Conservation (phyloP, 2,113 vertebrate genomes). For the Noctilio leporinus region DNA sequence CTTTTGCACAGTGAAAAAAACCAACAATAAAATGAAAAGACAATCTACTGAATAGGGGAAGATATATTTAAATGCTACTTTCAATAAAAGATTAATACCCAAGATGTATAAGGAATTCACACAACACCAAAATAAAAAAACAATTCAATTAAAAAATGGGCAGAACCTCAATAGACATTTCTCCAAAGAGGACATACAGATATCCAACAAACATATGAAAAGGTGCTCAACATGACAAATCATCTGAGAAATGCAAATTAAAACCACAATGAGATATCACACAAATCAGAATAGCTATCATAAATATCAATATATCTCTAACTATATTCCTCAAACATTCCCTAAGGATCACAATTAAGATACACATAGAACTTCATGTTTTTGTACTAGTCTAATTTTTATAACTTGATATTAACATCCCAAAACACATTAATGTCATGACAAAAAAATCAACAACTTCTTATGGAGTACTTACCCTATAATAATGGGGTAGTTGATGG, state of each 20-base stretch:
- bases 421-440: not conserved
- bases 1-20: not conserved
- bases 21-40: not conserved
- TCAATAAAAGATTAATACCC: not conserved
- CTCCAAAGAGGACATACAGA: not conserved
- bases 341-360: not conserved
- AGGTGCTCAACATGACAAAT: not conserved
- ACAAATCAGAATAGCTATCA: not conserved
- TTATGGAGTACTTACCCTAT: not conserved
- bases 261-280: not conserved
- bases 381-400: not conserved
- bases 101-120: not conserved
- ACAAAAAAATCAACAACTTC: not conserved
- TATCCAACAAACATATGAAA: not conserved
- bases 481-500: not conserved
- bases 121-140: not conserved
- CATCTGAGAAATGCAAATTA: not conserved
- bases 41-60: not conserved
- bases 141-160: not conserved
- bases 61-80: not conserved
- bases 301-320: not conserved
- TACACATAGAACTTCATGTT: not conserved
- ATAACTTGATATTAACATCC: not conserved
- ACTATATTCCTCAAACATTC: not conserved
- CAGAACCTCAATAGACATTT: not conserved